phyloP scores from a whole-genome alignment of 2,888 invertebrate genomes.

The Aphidoletes aphidimyza region DNA sequence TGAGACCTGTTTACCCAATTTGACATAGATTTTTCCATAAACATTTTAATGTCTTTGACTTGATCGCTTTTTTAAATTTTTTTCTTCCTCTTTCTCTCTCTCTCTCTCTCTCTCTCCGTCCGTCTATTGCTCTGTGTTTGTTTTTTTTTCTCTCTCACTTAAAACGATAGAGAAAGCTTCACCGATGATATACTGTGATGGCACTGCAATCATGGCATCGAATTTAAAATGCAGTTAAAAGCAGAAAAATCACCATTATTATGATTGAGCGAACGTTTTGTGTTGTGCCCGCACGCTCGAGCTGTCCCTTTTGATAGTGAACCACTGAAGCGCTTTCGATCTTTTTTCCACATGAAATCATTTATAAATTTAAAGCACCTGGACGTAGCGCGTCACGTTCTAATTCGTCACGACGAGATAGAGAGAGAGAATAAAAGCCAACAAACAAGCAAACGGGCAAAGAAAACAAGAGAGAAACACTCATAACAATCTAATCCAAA shows the following conservation, averaged over 20 bases:
- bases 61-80: too few relatives aligned
- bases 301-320: slow-evolving; percentile 1
- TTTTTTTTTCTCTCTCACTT: neutral
- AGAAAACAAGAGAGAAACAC: neutral
- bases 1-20: neutral
- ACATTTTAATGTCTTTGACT: neutral
- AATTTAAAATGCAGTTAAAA: neutral
- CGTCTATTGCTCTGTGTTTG: too few relatives aligned
- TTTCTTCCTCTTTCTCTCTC: too few relatives aligned
- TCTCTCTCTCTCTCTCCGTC: too few relatives aligned
- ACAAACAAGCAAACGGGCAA: neutral
- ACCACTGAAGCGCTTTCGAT: neutral
- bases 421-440: too few relatives aligned
- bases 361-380: neutral
- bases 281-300: too few relatives aligned
- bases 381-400: slow-evolving; percentile 15
- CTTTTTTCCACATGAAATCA: neutral
- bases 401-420: neutral
- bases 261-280: neutral
- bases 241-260: neutral
- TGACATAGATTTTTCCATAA: slow-evolving; percentile 5
- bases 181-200: neutral
- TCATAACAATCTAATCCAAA: neutral
- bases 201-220: neutral
- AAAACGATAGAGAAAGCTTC: slow-evolving; percentile 4